Evolutionary conservation across 1,140 invertebrate genomes (phyloP), one percentile per base, ranked within the genome.

Genomic region (Apis laboriosa): DNA sequence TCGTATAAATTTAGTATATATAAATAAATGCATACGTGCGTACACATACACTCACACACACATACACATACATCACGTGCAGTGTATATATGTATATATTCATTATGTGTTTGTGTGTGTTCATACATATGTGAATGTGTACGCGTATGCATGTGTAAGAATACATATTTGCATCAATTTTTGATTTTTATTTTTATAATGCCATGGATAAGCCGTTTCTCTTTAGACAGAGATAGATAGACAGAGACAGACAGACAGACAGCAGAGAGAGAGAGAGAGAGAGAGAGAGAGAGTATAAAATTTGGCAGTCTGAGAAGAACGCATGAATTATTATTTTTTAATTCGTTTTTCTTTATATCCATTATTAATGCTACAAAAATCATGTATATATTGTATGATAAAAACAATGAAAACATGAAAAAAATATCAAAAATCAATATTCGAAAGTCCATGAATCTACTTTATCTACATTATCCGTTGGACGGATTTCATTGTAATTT

Each of bases 181-280:
- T 64, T 28, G n/a, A 64, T 8, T 28, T 61, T 67, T 77, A 64
- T 17, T 77, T 86, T 73, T 73, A 86, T 67, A 75, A 88, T 88
- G 86, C 85, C 77, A 84, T 88, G 84, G 73, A 84, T 89, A 88
- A 91, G 88, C 82, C 80, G 84, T 84, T 74, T 67, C 17, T 21
- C 56, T 81, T 51, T 53, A 43, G 17, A 49, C 13, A 21, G 78
- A 87, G 61, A 51, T 24, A 70, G 64, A 17, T 24, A 49, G 43
- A 49, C 19, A 49, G 21, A 49, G n/a, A 49, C 8, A 49, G 19
- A 43, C 2, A 49, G 49, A 21, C 0, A 85, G 78, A 87, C 53
- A 51, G 51, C 7, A n/a, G 19, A 49, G 34, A 34, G 34, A 34
- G 34, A 34, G 34, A 34, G 34, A 85, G 78, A 87, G 61, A 51